Base-by-base conservation (phyloP, 2,797 vertebrate genomes). In the Sebastes cheni region DNA sequence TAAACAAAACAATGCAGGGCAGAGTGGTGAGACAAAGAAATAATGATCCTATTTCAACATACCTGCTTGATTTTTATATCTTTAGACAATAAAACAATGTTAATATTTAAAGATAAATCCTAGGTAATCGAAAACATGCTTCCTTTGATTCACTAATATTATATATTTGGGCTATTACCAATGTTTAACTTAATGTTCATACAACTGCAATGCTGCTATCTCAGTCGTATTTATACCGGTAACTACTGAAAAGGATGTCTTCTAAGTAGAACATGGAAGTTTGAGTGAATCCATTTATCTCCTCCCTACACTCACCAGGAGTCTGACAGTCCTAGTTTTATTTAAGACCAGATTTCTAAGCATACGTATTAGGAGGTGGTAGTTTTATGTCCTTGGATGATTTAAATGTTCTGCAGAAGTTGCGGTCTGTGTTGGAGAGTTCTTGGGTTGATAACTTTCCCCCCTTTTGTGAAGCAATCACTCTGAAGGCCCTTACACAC, bases 301-400 rank as follows among this genome's bases (percentile, higher is more conserved):
- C 4, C 32, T 46, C 30, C 39, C 9, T 6, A 30, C 29, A n/a
- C n/a, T 20, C 3, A 36, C 25, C 39, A 61, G 16, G 42, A 46
- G 42, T 18, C 5, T 13, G 46, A 25, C 18, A n/a, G 6, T 12
- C 42, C n/a, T 54, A 3, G 13, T 61, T 64, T 61, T 65, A 54
- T 66, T 60, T 30, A 52, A 67, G 50, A 65, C 25, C 3, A 36
- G n/a, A 60, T 58, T 80, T 23, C 66, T 59, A n/a, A 70, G 22
- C 27, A 59, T 6, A 65, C 32, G 10, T 11, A 50, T 65, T 13
- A 65, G 2, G 50, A 32, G 27, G 22, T 2, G 6, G 14, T 23
- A 42, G 30, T 25, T 79, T 86, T 56, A 39, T 66, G 60, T 39
- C 79, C 81, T 55, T 22, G n/a, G 39, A 64, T 18, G 66, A 69